Percentiles rank a stretch among this genome's conserved stretches.
phyloP scores from a whole-genome alignment of 2,797 vertebrate genomes.

The Channallabes apus region DNA sequence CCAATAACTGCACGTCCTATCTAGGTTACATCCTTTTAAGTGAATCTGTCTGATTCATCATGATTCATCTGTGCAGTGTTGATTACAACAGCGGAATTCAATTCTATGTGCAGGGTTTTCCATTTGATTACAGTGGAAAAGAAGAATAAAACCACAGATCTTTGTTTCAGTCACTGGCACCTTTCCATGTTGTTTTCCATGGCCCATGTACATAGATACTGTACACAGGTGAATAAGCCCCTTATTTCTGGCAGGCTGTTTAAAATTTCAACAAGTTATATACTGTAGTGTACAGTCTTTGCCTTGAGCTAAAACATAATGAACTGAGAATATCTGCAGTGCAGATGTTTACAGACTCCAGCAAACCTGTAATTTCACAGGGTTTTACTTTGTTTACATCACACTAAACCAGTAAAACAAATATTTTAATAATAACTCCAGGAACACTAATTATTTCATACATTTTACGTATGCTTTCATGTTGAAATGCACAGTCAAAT shows the following conservation, averaged over 20 bases:
- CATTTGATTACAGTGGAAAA: constrained; percentile 36
- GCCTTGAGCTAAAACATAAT: constrained; percentile 50
- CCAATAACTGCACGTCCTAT: not conserved
- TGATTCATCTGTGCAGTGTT: not conserved
- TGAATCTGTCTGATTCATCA: constrained; percentile 25
- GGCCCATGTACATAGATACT: not conserved
- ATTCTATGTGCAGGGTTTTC: constrained; percentile 29
- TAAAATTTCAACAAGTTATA: constrained; percentile 52
- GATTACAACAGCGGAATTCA: not conserved
- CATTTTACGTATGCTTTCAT: not conserved
- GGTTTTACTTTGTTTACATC: constrained; percentile 36
- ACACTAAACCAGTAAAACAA: constrained; percentile 8
- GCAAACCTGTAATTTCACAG: constrained; percentile 24
- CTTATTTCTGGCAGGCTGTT: constrained; percentile 33
- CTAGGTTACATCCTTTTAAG: constrained; percentile 1
- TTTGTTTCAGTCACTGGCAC: constrained; percentile 33
- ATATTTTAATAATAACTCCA: constrained; percentile 17
- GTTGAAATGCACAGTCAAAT: not conserved
- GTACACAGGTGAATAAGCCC: constrained; percentile 45
- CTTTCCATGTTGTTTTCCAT: constrained; percentile 30
- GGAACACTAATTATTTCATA: constrained; percentile 16
- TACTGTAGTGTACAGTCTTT: constrained; percentile 36
- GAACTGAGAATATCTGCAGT: constrained; percentile 40
- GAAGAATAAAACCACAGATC: constrained; percentile 8
- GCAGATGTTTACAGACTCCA: constrained; percentile 46